phyloP scores from a whole-genome alignment of 2,888 invertebrate species.

The Parnassius apollo region DNA sequence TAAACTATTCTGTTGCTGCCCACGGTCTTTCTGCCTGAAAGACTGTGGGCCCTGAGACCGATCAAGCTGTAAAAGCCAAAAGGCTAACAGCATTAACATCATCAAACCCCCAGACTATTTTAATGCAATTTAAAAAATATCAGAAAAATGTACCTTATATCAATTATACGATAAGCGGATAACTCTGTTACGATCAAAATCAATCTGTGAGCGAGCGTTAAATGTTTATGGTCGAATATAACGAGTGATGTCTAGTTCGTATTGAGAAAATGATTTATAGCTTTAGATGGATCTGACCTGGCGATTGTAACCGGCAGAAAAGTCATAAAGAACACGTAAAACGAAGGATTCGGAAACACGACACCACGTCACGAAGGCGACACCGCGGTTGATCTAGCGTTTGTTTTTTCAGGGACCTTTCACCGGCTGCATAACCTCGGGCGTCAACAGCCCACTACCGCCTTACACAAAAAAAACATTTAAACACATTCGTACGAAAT shows the following conservation, averaged over 20 bases:
- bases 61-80: no score
- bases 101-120: no score
- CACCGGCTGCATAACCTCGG: constrained; percentile 56
- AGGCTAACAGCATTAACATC: no score
- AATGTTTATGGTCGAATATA: constrained; percentile 19
- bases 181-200: constrained; percentile 32
- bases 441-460: constrained; percentile 59
- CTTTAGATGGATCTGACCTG: constrained; percentile 35
- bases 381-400: constrained; percentile 37
- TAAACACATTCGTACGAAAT: constrained; percentile 67
- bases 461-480: constrained; percentile 66
- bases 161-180: background rate
- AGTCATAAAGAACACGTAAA: constrained; percentile 37
- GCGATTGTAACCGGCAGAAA: constrained; percentile 32
- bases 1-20: no score
- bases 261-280: constrained; percentile 34
- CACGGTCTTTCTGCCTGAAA: no score
- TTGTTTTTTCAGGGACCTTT: constrained; percentile 74
- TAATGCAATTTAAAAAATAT: no score
- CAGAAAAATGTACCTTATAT: no score
- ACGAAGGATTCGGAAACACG: constrained; percentile 37
- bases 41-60: no score
- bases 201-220: constrained; percentile 13
- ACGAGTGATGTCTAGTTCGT: constrained; percentile 23
- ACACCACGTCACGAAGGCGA: constrained; percentile 41